These are phyloP conservation scores for Contarinia nasturtii DNA, from an alignment of 1,140 invertebrate genomes.

Conservation along the genomic window DNA sequence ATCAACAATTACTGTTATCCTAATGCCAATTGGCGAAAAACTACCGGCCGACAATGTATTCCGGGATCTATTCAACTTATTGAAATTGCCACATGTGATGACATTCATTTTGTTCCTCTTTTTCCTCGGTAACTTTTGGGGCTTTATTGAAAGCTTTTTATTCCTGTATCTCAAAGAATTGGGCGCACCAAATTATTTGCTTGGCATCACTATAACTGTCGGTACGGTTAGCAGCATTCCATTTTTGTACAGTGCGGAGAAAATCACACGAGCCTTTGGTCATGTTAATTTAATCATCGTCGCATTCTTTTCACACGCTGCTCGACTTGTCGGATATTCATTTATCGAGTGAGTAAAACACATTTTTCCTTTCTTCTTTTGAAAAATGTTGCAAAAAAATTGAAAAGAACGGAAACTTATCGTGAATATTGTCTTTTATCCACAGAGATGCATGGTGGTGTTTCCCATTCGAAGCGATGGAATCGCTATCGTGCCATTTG, in stretches of 20 bases:
- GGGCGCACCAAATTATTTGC: slow-evolving; percentile 54
- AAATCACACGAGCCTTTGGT: slow-evolving; percentile 58
- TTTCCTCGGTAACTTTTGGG: slow-evolving; percentile 59
- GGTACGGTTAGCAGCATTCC: slow-evolving; percentile 62
- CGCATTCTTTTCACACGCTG: slow-evolving; percentile 62
- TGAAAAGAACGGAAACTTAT: neutral
- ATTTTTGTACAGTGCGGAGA: slow-evolving; percentile 60
- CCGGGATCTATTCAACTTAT: slow-evolving; percentile 43
- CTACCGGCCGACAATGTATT: slow-evolving; percentile 51
- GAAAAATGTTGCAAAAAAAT: neutral
- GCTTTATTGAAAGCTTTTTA: slow-evolving; percentile 67
- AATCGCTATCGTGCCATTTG: slow-evolving; percentile 65
- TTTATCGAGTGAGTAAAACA: slow-evolving; percentile 48
- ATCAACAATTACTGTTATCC: slow-evolving; percentile 42
- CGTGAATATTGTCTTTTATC: neutral
- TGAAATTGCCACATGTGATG: slow-evolving; percentile 51
- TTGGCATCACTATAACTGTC: slow-evolving; percentile 65
- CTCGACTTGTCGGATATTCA: slow-evolving; percentile 60
- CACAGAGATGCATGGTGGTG: slow-evolving; percentile 63
- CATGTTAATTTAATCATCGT: slow-evolving; percentile 64
- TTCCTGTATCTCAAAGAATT: slow-evolving; percentile 68
- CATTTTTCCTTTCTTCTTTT: neutral
- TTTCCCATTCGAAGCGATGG: slow-evolving; percentile 69
- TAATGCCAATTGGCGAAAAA: slow-evolving; percentile 52
- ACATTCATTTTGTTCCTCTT: slow-evolving; percentile 60